These are phyloP conservation scores for Beroe ovata DNA, from an alignment of 37 sponge, comb jelly and placozoan genomes.

Conservation along the genomic window DNA sequence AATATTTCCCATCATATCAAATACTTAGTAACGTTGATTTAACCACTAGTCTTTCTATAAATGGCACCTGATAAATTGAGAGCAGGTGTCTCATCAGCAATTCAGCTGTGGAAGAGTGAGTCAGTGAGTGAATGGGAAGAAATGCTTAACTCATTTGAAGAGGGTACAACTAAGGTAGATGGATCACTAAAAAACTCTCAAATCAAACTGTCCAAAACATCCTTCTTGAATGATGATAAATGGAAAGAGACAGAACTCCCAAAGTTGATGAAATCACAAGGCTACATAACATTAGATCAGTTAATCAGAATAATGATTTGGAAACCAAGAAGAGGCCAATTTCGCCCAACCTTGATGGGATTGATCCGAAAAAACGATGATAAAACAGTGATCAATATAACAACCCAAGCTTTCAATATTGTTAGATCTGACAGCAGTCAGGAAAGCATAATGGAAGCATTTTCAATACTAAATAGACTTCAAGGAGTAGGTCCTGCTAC, in stretches of 20 bases:
- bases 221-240: neutral
- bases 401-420: neutral
- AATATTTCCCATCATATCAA: too few relatives aligned
- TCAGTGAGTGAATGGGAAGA: neutral
- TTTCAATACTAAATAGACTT: neutral
- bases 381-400: neutral
- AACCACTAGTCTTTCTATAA: too few relatives aligned
- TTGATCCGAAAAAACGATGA: neutral
- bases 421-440: neutral
- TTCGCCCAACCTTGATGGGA: slow-evolving; percentile 47
- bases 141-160: neutral
- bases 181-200: slow-evolving; percentile 18
- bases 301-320: slow-evolving; percentile 20
- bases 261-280: neutral
- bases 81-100: slow-evolving; percentile 14
- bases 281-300: neutral
- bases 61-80: slow-evolving; percentile 60
- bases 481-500: slow-evolving; percentile 57
- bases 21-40: too few relatives aligned
- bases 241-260: slow-evolving; percentile 17
- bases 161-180: neutral
- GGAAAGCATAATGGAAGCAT: neutral
- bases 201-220: slow-evolving; percentile 27
- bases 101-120: neutral
- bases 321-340: slow-evolving; percentile 47